Base-by-base conservation (phyloP, 2,113 vertebrate genomes). In the Spilogale gracilis region DNA sequence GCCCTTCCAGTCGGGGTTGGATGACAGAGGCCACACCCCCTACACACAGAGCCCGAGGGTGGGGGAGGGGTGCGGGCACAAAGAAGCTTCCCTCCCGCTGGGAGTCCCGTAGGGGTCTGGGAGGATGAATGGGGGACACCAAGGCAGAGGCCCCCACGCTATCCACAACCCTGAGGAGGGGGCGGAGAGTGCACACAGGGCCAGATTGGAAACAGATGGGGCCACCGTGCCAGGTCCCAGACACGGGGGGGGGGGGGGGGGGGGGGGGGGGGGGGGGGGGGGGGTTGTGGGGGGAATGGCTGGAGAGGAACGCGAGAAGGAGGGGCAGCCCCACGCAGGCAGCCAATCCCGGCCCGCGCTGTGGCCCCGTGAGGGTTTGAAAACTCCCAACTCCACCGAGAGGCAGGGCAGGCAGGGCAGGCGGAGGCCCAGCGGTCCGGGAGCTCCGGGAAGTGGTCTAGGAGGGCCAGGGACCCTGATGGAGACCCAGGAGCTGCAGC, bases 311-410 rank as follows among this genome's bases (percentile, higher is more conserved):
- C 38, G 58, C 16, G 58, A 30, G 96, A 94, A 96, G 97, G 97
- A 80, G 92, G 97, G 97, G 94, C 94, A 90, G 81, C 56, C 94
- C 90, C 78, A 89, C 94, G 94, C 89, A 74, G 38, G 94, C 86
- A 48, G 92, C 97, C 97, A 97, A 97, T 97, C 90, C 27, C 0
- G 3, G 61, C 52, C 16, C 0, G 54, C 13, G 79, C 78, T 50
- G 82, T 85, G 0, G 69, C 97, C 96, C 48, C 0, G 81, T 82
- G 63, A 43, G 27, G 87, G 79, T 97, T 98, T 98, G 98, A 98
- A 99, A 99, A 98, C 99, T 98, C 98, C 98, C 98, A 99, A 98
- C 99, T 98, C 98, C 98, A 98, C 21, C 97, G 97, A 38, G 23
- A 89, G 98, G 38, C 38, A 38, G 38, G 38, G 38, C 38, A 95